These are phyloP conservation scores for Melanerpes aurifrons DNA, from an alignment of 2,113 vertebrate species.

Conservation along the genomic window DNA sequence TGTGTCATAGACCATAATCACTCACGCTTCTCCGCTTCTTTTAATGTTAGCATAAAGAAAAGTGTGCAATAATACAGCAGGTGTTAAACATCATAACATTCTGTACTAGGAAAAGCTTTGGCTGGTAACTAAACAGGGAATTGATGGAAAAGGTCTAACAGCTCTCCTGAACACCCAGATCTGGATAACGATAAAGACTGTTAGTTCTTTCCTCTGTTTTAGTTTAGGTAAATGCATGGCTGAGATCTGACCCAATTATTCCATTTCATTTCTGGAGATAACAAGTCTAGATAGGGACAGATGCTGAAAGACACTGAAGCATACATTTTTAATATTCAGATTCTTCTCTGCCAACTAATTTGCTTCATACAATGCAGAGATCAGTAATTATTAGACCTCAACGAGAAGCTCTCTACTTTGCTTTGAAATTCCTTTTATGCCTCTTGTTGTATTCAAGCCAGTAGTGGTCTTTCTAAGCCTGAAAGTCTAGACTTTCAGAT, in stretches of 20 bases:
- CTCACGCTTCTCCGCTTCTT: conserved; percentile 9
- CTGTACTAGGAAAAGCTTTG: conserved; percentile 30
- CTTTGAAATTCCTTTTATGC: background rate
- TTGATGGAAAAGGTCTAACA: conserved; percentile 1
- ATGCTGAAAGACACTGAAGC: background rate
- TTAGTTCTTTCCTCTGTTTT: conserved; percentile 8
- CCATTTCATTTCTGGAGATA: conserved; percentile 37
- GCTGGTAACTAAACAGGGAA: conserved; percentile 37
- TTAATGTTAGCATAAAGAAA: conserved; percentile 54
- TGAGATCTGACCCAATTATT: conserved; percentile 40
- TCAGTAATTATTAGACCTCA: conserved; percentile 19
- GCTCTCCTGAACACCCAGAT: conserved; percentile 21
- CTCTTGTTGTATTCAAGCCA: background rate
- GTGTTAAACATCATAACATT: conserved; percentile 32
- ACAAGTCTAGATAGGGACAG: background rate
- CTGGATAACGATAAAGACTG: background rate
- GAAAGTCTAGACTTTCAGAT: background rate
- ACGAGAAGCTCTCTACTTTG: background rate
- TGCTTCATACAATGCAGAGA: background rate
- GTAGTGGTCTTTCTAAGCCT: background rate
- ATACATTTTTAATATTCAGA: conserved; percentile 13
- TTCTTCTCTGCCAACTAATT: background rate
- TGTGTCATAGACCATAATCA: conserved; percentile 22
- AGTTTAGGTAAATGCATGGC: conserved; percentile 23
- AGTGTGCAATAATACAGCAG: conserved; percentile 40